phyloP scores from a whole-genome alignment of 2,797 vertebrate genomes.

The Rhinogobio ventralis region DNA sequence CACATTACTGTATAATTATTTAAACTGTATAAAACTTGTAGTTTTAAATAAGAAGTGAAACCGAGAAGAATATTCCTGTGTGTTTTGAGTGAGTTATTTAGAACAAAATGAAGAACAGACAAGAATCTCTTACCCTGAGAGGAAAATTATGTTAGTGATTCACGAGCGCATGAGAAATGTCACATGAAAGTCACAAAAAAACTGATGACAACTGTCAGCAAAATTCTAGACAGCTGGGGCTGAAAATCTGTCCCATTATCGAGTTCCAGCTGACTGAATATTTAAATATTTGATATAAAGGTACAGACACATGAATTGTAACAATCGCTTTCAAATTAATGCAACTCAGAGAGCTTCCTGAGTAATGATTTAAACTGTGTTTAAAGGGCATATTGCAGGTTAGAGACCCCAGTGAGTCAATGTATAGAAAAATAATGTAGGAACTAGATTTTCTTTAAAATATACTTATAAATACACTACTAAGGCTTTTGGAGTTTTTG shows the following conservation, averaged over 20 bases:
- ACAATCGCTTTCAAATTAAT: background rate
- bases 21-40: background rate
- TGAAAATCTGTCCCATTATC: background rate
- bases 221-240: background rate
- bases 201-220: background rate
- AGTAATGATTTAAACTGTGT: too few species aligned
- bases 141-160: background rate
- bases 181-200: constrained; percentile 6
- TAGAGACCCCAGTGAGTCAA: too few species aligned
- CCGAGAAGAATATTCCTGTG: background rate
- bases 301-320: background rate
- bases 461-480: too few species aligned
- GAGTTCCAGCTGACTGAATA: too few species aligned
- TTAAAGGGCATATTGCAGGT: too few species aligned
- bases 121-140: background rate
- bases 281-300: background rate
- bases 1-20: background rate
- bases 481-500: too few species aligned
- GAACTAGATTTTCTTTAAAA: too few species aligned
- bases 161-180: background rate
- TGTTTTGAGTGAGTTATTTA: too few species aligned
- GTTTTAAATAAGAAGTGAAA: constrained; percentile 7
- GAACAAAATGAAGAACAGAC: background rate
- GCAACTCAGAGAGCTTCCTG: too few species aligned
- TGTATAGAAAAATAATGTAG: too few species aligned